Conservation (phyloP, 1,140 invertebrate species). For the Lepeophtheirus salmonis region DNA sequence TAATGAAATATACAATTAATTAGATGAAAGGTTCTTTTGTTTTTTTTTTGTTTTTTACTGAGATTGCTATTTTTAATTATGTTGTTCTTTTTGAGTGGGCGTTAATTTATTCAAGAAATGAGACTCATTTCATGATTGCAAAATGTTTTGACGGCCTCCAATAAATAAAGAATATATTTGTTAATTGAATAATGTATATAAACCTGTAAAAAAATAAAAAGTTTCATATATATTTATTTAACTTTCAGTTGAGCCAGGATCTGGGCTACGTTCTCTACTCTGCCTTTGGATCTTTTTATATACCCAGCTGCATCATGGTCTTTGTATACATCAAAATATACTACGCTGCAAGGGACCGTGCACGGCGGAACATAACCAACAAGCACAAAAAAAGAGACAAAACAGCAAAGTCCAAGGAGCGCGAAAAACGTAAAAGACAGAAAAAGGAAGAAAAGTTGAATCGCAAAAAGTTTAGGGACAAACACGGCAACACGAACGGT, state of each 20-base stretch:
- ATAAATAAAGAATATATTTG: no score
- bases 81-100: slow-evolving; percentile 6
- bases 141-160: no score
- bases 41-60: slow-evolving; percentile 7
- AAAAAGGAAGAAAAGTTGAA: slow-evolving; percentile 4
- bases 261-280: slow-evolving; percentile 95
- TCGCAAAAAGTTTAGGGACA: slow-evolving; percentile 21
- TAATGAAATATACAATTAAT: no score
- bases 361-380: slow-evolving; percentile 27
- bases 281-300: slow-evolving; percentile 92
- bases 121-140: no score
- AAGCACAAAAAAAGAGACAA: background rate
- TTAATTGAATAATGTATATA: background rate
- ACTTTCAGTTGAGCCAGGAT: slow-evolving; percentile 69
- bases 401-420: background rate
- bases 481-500: background rate
- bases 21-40: slow-evolving; percentile 7
- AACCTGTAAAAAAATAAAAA: background rate
- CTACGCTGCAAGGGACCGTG: slow-evolving; percentile 76
- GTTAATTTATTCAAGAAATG: no score
- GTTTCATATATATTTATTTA: slow-evolving; percentile 25
- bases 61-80: background rate
- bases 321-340: slow-evolving; percentile 98
- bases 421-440: slow-evolving; percentile 10
- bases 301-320: slow-evolving; percentile 95